Conservation (phyloP, 2,797 vertebrate species). For the Tragopan temminckii region DNA sequence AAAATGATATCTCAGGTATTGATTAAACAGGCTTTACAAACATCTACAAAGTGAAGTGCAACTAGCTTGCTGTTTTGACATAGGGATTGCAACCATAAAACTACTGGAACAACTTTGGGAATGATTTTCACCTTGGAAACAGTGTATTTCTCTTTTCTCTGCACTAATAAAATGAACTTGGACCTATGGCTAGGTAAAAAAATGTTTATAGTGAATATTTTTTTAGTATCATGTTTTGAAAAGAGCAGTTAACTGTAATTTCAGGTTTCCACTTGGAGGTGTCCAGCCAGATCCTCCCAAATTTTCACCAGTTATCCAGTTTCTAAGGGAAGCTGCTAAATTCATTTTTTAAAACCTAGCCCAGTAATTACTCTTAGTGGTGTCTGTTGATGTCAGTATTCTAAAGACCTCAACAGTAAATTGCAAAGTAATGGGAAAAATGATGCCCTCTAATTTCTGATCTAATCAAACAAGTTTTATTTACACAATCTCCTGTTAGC, state of each 20-base stretch:
- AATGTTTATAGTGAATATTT: not conserved
- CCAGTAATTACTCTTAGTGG: not conserved
- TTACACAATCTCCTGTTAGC: slow-evolving; percentile 88
- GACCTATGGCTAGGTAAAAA: not conserved
- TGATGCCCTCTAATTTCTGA: slow-evolving; percentile 91
- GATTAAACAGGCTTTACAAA: not conserved
- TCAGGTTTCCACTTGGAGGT: not conserved
- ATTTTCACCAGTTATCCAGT: not conserved
- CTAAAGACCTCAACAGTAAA: not conserved
- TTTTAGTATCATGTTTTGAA: not conserved
- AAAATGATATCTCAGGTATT: not conserved
- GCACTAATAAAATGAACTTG: slow-evolving; percentile 8
- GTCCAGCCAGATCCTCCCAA: not conserved
- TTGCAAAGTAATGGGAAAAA: slow-evolving; percentile 71
- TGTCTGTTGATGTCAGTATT: not conserved
- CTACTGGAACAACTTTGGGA: not conserved
- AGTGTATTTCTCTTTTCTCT: not conserved
- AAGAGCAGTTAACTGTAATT: not conserved
- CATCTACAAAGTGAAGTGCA: accelerated
- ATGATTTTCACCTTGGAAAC: not conserved
- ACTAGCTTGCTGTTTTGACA: not conserved
- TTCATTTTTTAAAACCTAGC: not conserved
- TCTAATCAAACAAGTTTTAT: slow-evolving; percentile 91
- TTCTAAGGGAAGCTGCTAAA: not conserved
- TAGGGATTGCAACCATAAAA: not conserved